A percentile compares a stretch with the other conserved stretches of the same genome.
Evolutionary conservation across 2,888 invertebrate species (phyloP).

Genomic region (Catocala fraxini): DNA sequence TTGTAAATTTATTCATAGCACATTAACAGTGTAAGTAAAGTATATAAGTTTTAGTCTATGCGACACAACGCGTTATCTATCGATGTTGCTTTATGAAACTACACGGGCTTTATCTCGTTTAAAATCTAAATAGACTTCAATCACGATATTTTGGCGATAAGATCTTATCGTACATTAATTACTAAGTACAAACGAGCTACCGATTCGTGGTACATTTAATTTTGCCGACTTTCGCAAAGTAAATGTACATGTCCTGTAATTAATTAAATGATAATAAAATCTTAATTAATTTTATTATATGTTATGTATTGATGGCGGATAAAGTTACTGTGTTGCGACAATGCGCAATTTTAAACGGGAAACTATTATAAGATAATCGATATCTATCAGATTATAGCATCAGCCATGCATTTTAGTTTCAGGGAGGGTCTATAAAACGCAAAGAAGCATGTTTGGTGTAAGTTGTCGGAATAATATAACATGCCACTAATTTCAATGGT

Average conservation of each 20-base stretch:
- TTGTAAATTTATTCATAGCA: background rate
- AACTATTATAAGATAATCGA: too few species aligned
- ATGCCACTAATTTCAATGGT: too few species aligned
- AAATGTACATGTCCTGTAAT: constrained; percentile 43
- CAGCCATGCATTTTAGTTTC: too few species aligned
- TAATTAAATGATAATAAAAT: constrained; percentile 50
- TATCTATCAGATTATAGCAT: too few species aligned
- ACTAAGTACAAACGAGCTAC: constrained; percentile 65
- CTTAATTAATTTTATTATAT: constrained; percentile 47
- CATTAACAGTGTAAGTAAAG: too few species aligned
- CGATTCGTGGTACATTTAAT: constrained; percentile 52
- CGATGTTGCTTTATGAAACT: constrained; percentile 43
- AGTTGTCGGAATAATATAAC: too few species aligned
- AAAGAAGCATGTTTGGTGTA: too few species aligned
- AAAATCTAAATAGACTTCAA: constrained; percentile 60
- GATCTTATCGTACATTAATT: constrained; percentile 61
- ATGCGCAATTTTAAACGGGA: background rate
- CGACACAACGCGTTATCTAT: constrained; percentile 24
- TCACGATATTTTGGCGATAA: constrained; percentile 57
- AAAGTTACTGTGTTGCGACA: background rate
- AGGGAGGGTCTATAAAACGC: too few species aligned
- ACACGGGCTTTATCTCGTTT: constrained; percentile 41
- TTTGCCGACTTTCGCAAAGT: constrained; percentile 47
- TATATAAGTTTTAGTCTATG: too few species aligned
- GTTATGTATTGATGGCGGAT: constrained; percentile 19